Conservation (phyloP, 2,113 vertebrate species). For the Prunella himalayana region DNA sequence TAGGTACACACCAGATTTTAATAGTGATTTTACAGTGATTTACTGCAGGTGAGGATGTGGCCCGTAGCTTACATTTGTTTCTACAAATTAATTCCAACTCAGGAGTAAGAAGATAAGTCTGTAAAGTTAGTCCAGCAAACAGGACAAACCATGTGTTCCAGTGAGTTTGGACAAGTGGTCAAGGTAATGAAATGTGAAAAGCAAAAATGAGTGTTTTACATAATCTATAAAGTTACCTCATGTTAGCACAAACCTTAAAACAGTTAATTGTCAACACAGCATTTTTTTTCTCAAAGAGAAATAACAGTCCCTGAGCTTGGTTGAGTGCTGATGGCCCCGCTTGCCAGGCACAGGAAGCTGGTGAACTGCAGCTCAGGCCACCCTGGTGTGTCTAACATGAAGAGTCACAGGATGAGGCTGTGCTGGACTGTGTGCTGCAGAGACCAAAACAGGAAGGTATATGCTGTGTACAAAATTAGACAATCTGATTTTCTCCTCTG, state of each 20-base stretch:
- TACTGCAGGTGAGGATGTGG: background rate
- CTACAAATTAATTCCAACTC: background rate
- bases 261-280: background rate
- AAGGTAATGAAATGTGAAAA: background rate
- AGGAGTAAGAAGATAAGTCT: background rate
- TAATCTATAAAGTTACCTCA: background rate
- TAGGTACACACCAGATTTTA: background rate
- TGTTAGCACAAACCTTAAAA: background rate
- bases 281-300: background rate
- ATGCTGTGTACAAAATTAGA: background rate
- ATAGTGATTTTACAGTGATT: background rate
- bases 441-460: fast-evolving
- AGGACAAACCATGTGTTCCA: background rate
- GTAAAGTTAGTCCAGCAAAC: background rate
- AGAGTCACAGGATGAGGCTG: fast-evolving
- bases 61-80: background rate
- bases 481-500: background rate
- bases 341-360: background rate
- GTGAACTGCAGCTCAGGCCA: background rate
- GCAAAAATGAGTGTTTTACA: background rate
- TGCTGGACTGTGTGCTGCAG: background rate
- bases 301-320: background rate
- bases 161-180: background rate
- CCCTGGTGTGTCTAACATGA: fast-evolving
- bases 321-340: background rate